Base-by-base conservation (phyloP, 1,140 invertebrate genomes). In the Magallana ariakensis region DNA sequence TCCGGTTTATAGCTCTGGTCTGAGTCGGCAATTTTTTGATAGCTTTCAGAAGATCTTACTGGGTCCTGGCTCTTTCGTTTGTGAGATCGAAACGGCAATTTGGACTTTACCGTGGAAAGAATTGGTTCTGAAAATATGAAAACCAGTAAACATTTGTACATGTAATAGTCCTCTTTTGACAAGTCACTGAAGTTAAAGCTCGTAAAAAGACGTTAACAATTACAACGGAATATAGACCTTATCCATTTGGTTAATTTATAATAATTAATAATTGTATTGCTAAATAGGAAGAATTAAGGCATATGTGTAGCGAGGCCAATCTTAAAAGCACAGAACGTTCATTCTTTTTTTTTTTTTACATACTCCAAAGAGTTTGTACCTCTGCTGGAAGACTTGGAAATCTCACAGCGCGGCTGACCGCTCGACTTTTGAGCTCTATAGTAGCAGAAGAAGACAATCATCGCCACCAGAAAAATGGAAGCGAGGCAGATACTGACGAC, bases 401-500 rank as follows among this genome's bases (percentile, higher is more conserved):
- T 26, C 13, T 75, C 66, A 10, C 66, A 26, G 6, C 66, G 66
- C 11, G 19, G 22, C 13, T 6, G 66, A 4, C 22, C 22, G 66
- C 4, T 75, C 9, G 9, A 13, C 22, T 75, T 75, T 9, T 75
- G 66, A 75, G 66, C 66, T 26, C 22, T 75, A 19, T 75, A 75
- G 66, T 75, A 75, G 22, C 66, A 75, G 22, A 26, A 26, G 19
- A 75, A 13, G 22, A 75, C 66, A 26, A 75, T 10, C 22, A 75
- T 19, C 10, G 66, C 66, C 66, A 75, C 66, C 19, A 75, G 22
- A 26, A 75, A 75, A 26, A 75, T 75, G 8, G 66, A 75, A 26
- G 66, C 66, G 66, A 75, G 66, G 22, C 66, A 75, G 15, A 75
- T 75, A 26, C 66, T 75, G 66, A 75, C 66, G 13, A 75, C 22